These are phyloP conservation scores for Coecobrya sp. DNA, from an alignment of 2,888 invertebrate genomes.

Conservation along the genomic window DNA sequence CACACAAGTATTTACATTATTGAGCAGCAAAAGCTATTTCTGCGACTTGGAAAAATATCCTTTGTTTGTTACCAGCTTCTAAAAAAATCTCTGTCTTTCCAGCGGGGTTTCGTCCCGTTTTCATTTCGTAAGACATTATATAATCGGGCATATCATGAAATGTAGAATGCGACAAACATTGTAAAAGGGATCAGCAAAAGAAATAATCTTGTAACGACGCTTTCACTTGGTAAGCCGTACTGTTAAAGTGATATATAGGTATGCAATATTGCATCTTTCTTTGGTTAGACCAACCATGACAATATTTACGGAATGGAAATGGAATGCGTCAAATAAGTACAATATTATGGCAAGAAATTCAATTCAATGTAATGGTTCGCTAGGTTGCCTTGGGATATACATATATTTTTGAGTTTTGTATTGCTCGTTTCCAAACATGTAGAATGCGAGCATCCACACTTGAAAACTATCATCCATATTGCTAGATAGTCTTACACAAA, in stretches of 20 bases:
- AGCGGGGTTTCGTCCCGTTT: background rate
- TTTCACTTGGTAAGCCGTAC: background rate
- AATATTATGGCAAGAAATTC: constrained; percentile 8
- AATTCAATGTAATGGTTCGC: constrained; percentile 6
- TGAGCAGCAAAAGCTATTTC: background rate
- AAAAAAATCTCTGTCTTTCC: background rate
- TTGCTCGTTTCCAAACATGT: background rate
- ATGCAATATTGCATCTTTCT: constrained; percentile 6
- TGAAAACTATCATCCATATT: background rate
- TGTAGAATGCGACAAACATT: background rate
- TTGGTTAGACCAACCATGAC: constrained; percentile 11
- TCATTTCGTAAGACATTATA: background rate
- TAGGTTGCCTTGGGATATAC: background rate
- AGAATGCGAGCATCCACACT: background rate
- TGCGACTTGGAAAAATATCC: background rate
- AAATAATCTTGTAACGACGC: background rate
- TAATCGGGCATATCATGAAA: background rate
- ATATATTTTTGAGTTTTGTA: background rate
- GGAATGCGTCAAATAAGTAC: constrained; percentile 19
- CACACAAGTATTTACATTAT: background rate
- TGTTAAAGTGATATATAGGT: constrained; percentile 1
- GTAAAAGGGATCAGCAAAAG: background rate
- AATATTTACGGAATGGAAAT: constrained; percentile 1
- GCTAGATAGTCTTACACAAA: background rate
- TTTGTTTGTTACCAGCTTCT: background rate